Percentiles rank a stretch among this genome's conserved stretches.
phyloP scores from a whole-genome alignment of 2,113 vertebrate genomes.

The Etia nguti region DNA sequence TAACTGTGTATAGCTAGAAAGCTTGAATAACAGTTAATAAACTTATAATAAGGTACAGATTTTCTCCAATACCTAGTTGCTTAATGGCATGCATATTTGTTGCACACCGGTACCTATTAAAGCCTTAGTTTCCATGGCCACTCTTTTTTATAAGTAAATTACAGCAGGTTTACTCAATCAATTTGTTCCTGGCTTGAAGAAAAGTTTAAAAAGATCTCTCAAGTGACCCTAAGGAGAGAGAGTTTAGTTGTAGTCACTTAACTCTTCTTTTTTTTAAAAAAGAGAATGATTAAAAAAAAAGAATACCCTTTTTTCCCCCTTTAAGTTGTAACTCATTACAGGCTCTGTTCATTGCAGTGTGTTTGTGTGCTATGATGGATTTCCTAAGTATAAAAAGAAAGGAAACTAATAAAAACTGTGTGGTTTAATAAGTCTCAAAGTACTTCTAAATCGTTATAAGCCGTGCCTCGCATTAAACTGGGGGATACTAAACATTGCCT shows the following conservation, averaged over 20 bases:
- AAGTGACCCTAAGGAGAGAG: not conserved
- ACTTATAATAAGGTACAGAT: not conserved
- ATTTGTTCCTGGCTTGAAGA: not conserved
- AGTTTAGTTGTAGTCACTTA: not conserved
- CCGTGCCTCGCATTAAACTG: not conserved
- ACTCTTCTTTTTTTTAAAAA: accelerated
- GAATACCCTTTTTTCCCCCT: not conserved
- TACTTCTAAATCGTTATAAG: not conserved
- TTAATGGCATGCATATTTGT: not conserved
- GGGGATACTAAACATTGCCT: not conserved
- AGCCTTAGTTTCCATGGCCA: not conserved
- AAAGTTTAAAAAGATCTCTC: not conserved
- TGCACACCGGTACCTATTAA: not conserved
- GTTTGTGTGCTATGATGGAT: not conserved
- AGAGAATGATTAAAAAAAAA: not conserved
- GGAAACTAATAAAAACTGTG: not conserved
- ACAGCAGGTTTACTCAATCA: not conserved
- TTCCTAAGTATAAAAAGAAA: not conserved
- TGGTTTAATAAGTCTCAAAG: not conserved
- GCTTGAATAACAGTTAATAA: not conserved
- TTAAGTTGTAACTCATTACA: not conserved
- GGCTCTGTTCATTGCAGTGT: not conserved
- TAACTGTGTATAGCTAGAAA: not conserved
- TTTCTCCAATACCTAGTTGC: not conserved
- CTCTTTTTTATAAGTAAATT: not conserved